Percentiles rank a stretch among this genome's conserved stretches.
phyloP scores from a whole-genome alignment of 2,888 invertebrate species.

The Steinernema scapterisci region DNA sequence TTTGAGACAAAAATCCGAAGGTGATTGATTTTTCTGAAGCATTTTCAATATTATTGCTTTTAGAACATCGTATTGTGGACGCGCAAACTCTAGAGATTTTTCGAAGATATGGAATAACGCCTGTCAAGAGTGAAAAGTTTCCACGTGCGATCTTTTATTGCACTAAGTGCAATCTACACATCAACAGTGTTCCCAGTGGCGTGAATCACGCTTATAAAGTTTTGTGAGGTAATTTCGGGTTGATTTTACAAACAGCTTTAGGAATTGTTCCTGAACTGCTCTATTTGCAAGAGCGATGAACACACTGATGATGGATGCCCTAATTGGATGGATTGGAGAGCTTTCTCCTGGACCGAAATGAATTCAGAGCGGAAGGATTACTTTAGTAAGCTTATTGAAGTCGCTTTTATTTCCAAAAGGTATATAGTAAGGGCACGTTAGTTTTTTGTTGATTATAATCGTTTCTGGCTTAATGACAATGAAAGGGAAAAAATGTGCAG shows the following conservation, averaged over 20 bases:
- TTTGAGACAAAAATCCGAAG: neutral
- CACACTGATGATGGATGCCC: neutral
- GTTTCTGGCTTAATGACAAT: neutral
- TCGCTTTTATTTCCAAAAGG: neutral
- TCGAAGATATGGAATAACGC: neutral
- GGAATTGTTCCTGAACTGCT: neutral
- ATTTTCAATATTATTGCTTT: neutral
- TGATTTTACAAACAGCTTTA: neutral
- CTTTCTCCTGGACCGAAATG: neutral
- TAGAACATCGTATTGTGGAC: neutral
- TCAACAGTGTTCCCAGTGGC: neutral
- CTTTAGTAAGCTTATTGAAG: neutral
- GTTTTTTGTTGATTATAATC: too few relatives aligned
- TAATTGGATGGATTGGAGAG: neutral
- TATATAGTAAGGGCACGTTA: neutral
- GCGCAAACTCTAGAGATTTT: neutral
- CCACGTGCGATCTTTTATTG: neutral
- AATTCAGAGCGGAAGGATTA: neutral
- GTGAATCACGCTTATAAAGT: neutral
- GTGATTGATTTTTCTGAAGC: neutral
- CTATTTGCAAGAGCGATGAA: neutral
- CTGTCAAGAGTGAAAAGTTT: neutral
- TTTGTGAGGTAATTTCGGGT: neutral
- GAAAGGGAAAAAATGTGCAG: neutral
- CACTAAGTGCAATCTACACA: neutral